These are phyloP conservation scores for Falco biarmicus DNA, from an alignment of 2,797 vertebrate species.

Conservation along the genomic window DNA sequence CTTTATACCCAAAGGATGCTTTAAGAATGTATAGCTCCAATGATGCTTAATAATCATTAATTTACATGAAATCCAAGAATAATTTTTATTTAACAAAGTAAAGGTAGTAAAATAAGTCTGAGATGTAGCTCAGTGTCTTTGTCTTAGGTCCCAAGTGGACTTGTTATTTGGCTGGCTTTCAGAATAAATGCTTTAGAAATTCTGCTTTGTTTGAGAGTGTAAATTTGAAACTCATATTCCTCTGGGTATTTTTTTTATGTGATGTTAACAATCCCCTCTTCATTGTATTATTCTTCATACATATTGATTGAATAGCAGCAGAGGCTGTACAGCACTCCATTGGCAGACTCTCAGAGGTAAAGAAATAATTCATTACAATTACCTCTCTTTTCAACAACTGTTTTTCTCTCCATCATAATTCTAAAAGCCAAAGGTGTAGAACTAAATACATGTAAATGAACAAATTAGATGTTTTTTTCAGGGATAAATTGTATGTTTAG, in stretches of 20 bases:
- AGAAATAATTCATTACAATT: neutral
- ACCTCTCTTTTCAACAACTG: neutral
- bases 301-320: conserved; percentile 30
- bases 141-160: conserved; percentile 3
- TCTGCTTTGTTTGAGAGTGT: neutral
- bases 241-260: conserved; percentile 37
- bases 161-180: conserved; percentile 44
- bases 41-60: neutral
- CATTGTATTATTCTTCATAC: conserved; percentile 22
- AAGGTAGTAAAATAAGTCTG: neutral
- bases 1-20: neutral
- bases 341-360: neutral
- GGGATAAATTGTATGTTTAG: neutral
- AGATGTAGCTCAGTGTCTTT: neutral
- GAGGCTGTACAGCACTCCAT: neutral
- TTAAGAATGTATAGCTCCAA: neutral
- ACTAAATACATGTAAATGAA: neutral
- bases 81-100: conserved; percentile 15
- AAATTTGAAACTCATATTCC: conserved; percentile 14
- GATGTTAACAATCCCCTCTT: conserved; percentile 8
- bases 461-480: neutral
- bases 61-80: neutral
- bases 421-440: neutral
- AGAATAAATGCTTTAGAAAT: conserved; percentile 24
- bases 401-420: neutral